A percentile compares a stretch with the other conserved stretches of the same genome.
These are phyloP conservation scores for Tympanuchus pallidicinctus DNA, from an alignment of 2,113 vertebrate genomes.

Conservation along the genomic window DNA sequence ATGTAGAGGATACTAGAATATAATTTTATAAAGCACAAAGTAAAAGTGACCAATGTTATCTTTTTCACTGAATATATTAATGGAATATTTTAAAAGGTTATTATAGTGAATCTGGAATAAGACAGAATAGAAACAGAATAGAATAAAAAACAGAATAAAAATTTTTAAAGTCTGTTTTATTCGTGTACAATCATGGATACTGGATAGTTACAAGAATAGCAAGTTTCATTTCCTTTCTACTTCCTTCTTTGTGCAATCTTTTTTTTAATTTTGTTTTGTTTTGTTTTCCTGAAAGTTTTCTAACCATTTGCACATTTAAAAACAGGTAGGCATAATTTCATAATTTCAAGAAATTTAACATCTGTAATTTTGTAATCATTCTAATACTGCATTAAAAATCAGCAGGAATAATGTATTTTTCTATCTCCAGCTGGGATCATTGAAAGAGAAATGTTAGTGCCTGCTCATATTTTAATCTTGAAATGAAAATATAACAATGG, in stretches of 20 bases:
- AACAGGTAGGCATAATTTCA: neutral
- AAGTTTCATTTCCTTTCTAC: neutral
- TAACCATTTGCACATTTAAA: neutral
- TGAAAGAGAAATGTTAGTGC: neutral
- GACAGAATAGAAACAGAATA: neutral
- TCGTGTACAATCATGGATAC: neutral
- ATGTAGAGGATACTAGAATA: neutral
- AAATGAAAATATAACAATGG: conserved; percentile 4
- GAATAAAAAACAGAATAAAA: neutral
- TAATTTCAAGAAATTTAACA: neutral
- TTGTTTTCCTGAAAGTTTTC: neutral
- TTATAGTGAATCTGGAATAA: neutral
- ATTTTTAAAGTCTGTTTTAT: neutral
- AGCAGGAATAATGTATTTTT: neutral
- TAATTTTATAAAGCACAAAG: neutral
- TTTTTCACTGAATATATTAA: neutral
- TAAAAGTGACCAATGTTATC: neutral
- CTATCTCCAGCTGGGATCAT: neutral
- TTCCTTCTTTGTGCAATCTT: neutral
- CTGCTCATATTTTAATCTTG: neutral
- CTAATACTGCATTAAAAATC: neutral
- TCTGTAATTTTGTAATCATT: neutral
- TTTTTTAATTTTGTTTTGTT: neutral
- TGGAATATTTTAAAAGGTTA: neutral
- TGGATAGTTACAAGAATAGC: neutral